Percentiles rank a stretch among this genome's conserved stretches.
Conservation (phyloP, 2,113 vertebrate genomes). For the Ophthalmolycus amberensis region DNA sequence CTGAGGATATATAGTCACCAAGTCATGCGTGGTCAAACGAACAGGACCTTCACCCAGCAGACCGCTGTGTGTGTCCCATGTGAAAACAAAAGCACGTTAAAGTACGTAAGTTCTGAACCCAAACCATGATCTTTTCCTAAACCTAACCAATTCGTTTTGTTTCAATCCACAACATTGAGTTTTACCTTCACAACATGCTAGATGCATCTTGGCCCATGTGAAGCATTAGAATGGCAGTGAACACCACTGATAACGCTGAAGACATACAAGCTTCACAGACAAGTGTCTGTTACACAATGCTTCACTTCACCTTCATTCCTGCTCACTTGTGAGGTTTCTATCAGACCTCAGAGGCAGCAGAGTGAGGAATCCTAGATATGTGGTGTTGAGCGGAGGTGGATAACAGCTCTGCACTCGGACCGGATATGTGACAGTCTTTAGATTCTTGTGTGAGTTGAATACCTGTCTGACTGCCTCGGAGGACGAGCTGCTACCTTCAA, state of each 20-base stretch:
- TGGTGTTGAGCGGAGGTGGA: constrained; percentile 23
- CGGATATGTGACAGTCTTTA: constrained; percentile 64
- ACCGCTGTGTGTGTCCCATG: too few species aligned
- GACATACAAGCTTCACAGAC: constrained; percentile 2
- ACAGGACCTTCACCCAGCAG: too few species aligned
- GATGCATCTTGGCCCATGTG: too few species aligned
- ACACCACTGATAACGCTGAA: background rate
- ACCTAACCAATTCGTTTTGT: too few species aligned
- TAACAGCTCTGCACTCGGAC: constrained; percentile 42
- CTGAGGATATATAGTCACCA: too few species aligned
- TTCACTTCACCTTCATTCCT: background rate
- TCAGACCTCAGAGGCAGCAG: constrained; percentile 11
- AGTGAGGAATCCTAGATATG: constrained; percentile 43
- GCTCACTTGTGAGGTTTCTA: background rate
- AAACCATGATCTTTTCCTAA: too few species aligned
- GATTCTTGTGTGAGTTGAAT: constrained; percentile 53
- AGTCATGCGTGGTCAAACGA: too few species aligned
- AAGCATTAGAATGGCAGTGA: too few species aligned
- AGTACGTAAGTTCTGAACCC: too few species aligned
- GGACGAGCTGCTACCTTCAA: constrained; percentile 37
- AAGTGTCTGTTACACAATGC: background rate
- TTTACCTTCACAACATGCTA: too few species aligned
- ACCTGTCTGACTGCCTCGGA: constrained; percentile 27
- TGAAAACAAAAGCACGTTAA: too few species aligned
- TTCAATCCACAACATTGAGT: too few species aligned